Evolutionary conservation across 1,140 invertebrate genomes (phyloP).

Genomic region (Musca domestica): DNA sequence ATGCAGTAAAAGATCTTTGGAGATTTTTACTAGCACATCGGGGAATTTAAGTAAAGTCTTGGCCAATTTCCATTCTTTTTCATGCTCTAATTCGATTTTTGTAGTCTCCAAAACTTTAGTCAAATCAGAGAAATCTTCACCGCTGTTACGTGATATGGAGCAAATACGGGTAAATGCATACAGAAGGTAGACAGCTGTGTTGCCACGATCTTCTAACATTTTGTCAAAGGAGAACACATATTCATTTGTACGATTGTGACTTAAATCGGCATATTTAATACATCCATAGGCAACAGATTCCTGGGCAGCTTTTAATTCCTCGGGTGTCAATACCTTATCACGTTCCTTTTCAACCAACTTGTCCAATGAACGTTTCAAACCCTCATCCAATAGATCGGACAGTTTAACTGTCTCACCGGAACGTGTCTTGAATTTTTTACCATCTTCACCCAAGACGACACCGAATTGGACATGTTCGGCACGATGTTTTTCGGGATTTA

Average conservation of each 20-base stretch:
- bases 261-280: constrained; percentile 97
- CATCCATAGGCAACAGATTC: constrained; percentile 96
- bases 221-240: constrained; percentile 99
- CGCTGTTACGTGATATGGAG: constrained; percentile 82
- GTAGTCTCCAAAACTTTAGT: constrained; percentile 57
- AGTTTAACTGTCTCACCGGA: constrained; percentile 95
- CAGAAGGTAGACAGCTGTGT: constrained; percentile 96
- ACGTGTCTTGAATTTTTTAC: constrained; percentile 98
- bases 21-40: constrained; percentile 81
- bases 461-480: constrained; percentile 95
- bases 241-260: constrained; percentile 89
- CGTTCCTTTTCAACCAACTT: constrained; percentile 90
- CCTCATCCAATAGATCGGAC: constrained; percentile 91
- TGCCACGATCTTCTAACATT: constrained; percentile 99
- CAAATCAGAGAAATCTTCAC: constrained; percentile 61
- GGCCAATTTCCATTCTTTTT: constrained; percentile 92
- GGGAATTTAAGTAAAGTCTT: constrained; percentile 85
- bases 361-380: constrained; percentile 76
- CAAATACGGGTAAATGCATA: constrained; percentile 94
- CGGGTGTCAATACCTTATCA: constrained; percentile 75
- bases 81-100: constrained; percentile 71
- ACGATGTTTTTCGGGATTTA: constrained; percentile 63
- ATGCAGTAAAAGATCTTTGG: constrained; percentile 84
- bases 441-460: constrained; percentile 96
- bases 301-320: constrained; percentile 83